Evolutionary conservation across 30 jellyfish, hydroid and myxozoan species (phyloP).

Genomic region (Hydractinia echinata): DNA sequence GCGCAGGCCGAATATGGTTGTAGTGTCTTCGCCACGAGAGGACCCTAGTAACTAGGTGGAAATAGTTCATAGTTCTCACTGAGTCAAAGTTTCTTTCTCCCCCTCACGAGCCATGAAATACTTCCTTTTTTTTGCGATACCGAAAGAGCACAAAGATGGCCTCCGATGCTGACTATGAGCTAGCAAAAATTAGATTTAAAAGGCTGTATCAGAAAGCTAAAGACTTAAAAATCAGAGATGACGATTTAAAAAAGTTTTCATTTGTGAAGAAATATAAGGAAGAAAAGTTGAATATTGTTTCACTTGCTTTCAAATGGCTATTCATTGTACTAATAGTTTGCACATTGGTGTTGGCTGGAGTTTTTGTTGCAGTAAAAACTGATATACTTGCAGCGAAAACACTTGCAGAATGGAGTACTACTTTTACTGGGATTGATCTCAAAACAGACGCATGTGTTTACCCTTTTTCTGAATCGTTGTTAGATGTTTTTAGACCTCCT

Average conservation of each 20-base stretch:
- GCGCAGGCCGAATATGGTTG: too few species aligned
- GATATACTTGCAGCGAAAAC: constrained; percentile 31
- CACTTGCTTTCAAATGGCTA: constrained; percentile 8
- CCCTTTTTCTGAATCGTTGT: constrained; percentile 48
- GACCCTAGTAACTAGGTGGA: too few species aligned
- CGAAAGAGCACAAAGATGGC: not conserved
- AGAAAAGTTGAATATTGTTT: constrained; percentile 4
- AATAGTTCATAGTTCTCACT: too few species aligned
- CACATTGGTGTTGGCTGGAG: constrained; percentile 21
- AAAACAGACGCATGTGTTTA: constrained; percentile 51
- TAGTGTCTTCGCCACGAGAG: too few species aligned
- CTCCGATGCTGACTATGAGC: constrained; percentile 28
- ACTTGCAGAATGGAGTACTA: constrained; percentile 47
- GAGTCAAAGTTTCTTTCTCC: too few species aligned
- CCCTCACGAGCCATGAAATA: too few species aligned
- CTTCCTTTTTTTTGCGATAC: not conserved
- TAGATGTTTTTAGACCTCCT: constrained; percentile 84
- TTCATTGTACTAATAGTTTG: constrained; percentile 18
- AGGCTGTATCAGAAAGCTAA: constrained; percentile 62
- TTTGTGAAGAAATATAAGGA: constrained; percentile 50
- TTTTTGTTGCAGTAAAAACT: constrained; percentile 29
- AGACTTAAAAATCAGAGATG: constrained; percentile 44
- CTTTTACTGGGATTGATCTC: constrained; percentile 36
- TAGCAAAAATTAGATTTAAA: constrained; percentile 60
- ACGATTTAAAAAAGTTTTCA: constrained; percentile 45